phyloP scores from a whole-genome alignment of 2,113 vertebrate genomes.

The Parus major region DNA sequence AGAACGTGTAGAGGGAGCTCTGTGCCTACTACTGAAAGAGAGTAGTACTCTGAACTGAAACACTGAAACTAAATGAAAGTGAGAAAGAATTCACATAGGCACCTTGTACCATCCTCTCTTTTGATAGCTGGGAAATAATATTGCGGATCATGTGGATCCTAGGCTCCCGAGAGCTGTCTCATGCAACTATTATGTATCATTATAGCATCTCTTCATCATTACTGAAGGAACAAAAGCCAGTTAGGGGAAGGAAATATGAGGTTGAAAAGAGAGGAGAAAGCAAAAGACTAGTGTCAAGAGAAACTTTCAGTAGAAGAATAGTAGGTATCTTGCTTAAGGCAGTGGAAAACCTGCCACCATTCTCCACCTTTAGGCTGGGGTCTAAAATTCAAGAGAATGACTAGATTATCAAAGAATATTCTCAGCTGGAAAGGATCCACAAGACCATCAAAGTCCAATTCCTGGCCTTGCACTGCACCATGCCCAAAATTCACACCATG shows the following conservation, averaged over 20 bases:
- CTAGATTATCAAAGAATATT: background rate
- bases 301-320: background rate
- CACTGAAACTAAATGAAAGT: background rate
- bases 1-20: constrained; percentile 33
- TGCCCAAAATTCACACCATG: background rate
- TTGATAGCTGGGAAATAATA: background rate
- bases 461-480: background rate
- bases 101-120: background rate
- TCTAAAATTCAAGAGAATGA: background rate
- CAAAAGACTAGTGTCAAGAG: background rate
- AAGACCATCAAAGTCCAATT: background rate
- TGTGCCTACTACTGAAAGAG: constrained; percentile 10
- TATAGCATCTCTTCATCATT: background rate
- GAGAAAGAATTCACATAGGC: background rate
- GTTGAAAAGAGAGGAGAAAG: background rate
- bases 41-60: background rate
- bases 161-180: background rate
- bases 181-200: background rate
- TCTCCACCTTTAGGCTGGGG: background rate
- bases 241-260: background rate
- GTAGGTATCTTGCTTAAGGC: background rate
- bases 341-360: background rate
- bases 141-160: background rate
- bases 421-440: background rate
- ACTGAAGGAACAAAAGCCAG: background rate